Conservation (phyloP, 2,888 invertebrate species). For the Limnephilus marmoratus region DNA sequence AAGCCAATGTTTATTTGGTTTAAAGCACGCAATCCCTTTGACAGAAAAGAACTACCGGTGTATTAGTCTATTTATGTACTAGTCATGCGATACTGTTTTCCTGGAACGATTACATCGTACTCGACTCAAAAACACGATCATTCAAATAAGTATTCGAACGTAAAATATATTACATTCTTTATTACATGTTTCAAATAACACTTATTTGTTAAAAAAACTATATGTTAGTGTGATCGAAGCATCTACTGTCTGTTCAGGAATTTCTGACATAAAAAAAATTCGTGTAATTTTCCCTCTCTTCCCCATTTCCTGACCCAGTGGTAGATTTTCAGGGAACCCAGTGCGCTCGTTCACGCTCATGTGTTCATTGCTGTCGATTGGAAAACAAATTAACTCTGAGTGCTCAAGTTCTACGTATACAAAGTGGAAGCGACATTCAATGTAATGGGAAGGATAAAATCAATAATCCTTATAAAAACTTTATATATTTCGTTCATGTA, state of each 20-base stretch:
- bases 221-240: neutral
- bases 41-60: neutral
- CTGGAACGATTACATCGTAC: slow-evolving; percentile 15
- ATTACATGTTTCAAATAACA: neutral
- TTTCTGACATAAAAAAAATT: neutral
- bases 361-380: neutral
- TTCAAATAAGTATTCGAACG: neutral
- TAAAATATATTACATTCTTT: neutral
- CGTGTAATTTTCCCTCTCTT: neutral
- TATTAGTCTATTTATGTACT: neutral
- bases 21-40: slow-evolving; percentile 8
- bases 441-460: neutral
- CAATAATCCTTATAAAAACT: neutral
- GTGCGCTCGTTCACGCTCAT: neutral
- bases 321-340: neutral
- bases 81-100: slow-evolving; percentile 20
- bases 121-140: neutral
- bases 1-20: slow-evolving; percentile 9
- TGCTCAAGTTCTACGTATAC: neutral
- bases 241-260: neutral
- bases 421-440: neutral
- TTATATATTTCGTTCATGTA: neutral
- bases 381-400: neutral
- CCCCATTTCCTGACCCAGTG: neutral
- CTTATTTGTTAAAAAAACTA: neutral